Base-by-base conservation (phyloP, 2,797 vertebrate species). In the Trematomus bernacchii region DNA sequence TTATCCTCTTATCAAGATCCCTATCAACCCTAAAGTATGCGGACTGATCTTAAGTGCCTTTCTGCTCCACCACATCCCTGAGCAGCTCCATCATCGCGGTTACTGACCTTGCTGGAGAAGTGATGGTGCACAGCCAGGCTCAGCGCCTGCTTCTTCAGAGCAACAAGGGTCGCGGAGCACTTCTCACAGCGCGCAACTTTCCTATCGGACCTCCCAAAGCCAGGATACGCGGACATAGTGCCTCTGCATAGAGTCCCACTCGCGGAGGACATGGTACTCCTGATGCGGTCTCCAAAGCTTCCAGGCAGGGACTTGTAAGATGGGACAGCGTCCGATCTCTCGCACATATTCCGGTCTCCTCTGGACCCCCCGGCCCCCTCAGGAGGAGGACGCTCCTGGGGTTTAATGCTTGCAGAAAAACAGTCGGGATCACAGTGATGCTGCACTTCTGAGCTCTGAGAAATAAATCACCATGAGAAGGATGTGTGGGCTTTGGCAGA, bases 91-190 rank as follows among this genome's bases (percentile, higher is more conserved):
- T 33, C 54, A 15, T 14, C 33, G 10, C 2, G 13, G 6, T 18
- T 9, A 90, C 90, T 91, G 76, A 91, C 98, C 96, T 97, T 97
- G 93, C 92, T 94, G 51, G 95, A 94, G 91, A 96, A 95, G 70
- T 97, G 96, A 57, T 96, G 96, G 14, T 97, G 97, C 33, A 97
- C 93, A n/a, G 97, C 95, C 74, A 98, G 93, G 63, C 96, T 96
- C 68, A 97, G 93, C 0, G 98, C 98, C 84, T 99, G 97, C 73
- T 97, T 96, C 95, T 97, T 98, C 71, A 99, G 95, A 87, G 95
- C 96, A 80, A 96, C 96, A 80, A 98, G 95, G 89, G 96, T 96
- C 82, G 96, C 95, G 18, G 94, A 96, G 93, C 98, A 99, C 90
- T 96, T 97, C 84, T 98, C 97, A 82, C 98, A 99, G 87, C 87